Evolutionary conservation across 2,888 invertebrate genomes (phyloP), one percentile per base, ranked within the genome.

Genomic region (Melipona bicolor): DNA sequence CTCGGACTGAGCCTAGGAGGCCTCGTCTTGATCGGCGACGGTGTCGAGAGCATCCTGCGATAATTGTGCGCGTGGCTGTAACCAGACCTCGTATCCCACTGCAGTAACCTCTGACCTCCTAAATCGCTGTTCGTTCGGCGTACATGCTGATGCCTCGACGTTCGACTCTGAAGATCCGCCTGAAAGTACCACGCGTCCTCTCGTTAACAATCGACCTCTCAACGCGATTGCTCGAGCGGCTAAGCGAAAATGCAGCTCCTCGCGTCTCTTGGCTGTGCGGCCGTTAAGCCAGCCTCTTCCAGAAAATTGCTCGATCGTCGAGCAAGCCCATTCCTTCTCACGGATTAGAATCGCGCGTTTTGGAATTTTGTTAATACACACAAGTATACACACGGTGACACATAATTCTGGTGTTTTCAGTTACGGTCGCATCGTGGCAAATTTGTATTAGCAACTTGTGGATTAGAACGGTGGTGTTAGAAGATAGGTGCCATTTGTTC

Each of bases 111-210:
- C 88, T 95, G 95, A 43, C 96, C 96, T 72, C 96, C 96, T 85
- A 96, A 94, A 91, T 96, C 96, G 80, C 96, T 96, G 91, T 96
- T 95, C 15, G 96, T 95, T 76, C 96, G 93, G 77, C 96, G 94
- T 78, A 96, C 96, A 92, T 95, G 95, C 84, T 95, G 94, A 85
- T 95, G 95, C 77, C 92, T 91, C 78, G 91, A 90, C 72, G 95
- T 93, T 67, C 95, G 94, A 69, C 95, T 95, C 90, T 95, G 95
- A 84, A 96, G 93, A 92, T 96, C 96, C 92, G 95, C 95, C 96
- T 96, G 91, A 92, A 94, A 88, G 75, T 67, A 71, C 67, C 32
- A 79, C 68, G 65, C 81, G 49, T 61, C 54, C 59, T 21, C 52
- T 67, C 54, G 65, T 76, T 71, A 82, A 65, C 24, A 56, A 32